Percentiles rank a stretch among this genome's conserved stretches.
Evolutionary conservation across 2,888 invertebrate genomes (phyloP).

Genomic region (Ischnus inquisitorius): DNA sequence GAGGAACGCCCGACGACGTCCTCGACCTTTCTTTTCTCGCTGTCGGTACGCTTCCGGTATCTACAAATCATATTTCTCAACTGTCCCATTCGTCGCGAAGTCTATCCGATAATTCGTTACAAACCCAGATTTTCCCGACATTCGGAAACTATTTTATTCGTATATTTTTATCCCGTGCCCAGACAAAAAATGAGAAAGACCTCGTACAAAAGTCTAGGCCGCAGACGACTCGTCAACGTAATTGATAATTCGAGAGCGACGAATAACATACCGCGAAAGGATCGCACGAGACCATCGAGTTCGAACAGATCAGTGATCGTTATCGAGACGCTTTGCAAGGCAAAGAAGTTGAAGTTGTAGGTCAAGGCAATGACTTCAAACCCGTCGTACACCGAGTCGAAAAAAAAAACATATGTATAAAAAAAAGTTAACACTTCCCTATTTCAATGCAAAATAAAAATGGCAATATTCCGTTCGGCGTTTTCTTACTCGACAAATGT

Average conservation of each 20-base stretch:
- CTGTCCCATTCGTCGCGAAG: too few species aligned
- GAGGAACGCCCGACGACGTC: slow-evolving; percentile 27
- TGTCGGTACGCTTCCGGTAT: slow-evolving; percentile 10
- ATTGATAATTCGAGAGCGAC: not conserved
- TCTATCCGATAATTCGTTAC: too few species aligned
- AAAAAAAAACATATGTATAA: not conserved
- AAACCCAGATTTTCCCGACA: too few species aligned
- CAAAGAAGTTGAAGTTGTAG: slow-evolving; percentile 18
- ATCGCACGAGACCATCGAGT: slow-evolving; percentile 17
- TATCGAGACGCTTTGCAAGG: slow-evolving; percentile 28
- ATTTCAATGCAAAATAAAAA: slow-evolving; percentile 1
- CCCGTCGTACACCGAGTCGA: not conserved
- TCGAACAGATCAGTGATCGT: slow-evolving; percentile 32
- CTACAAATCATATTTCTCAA: not conserved
- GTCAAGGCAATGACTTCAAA: slow-evolving; percentile 19
- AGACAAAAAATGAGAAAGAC: not conserved
- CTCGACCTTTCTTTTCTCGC: not conserved
- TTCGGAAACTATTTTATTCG: not conserved
- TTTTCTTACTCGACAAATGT: not conserved
- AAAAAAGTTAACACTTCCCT: not conserved
- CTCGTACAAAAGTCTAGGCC: not conserved
- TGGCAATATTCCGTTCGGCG: not conserved
- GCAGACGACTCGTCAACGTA: too few species aligned
- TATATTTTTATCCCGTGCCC: too few species aligned
- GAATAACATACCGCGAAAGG: not conserved